Conservation (phyloP, 2,113 vertebrate genomes). For the Capreolus pygargus region DNA sequence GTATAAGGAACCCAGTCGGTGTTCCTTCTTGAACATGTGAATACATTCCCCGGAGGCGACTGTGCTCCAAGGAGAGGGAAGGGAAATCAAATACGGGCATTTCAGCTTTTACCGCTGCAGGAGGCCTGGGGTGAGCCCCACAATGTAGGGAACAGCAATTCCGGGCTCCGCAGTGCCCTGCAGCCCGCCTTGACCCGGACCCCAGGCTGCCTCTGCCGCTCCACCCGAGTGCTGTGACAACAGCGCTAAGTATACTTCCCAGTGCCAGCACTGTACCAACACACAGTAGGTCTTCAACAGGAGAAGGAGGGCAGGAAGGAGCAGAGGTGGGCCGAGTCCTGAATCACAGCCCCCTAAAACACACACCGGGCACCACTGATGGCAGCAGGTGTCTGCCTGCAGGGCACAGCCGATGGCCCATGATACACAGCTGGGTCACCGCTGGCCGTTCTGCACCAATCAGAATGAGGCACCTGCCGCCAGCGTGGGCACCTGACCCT, state of each 20-base stretch:
- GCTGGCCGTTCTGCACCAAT: neutral
- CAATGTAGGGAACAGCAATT: neutral
- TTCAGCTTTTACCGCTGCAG: neutral
- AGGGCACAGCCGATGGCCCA: neutral
- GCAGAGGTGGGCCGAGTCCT: fast-evolving
- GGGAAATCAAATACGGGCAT: conserved; percentile 7
- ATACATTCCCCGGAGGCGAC: neutral
- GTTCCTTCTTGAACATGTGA: conserved; percentile 7
- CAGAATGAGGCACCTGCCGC: neutral
- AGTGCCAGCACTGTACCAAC: fast-evolving
- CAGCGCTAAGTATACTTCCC: neutral
- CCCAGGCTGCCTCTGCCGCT: neutral
- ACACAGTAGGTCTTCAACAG: neutral
- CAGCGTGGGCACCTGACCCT: neutral
- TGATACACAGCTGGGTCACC: fast-evolving
- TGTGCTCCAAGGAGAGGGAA: neutral
- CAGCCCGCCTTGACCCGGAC: fast-evolving
- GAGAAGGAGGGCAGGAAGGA: neutral
- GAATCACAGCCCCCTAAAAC: neutral
- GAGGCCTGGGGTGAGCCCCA: neutral
- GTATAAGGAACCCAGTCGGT: neutral
- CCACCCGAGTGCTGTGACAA: fast-evolving
- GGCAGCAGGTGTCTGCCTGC: neutral
- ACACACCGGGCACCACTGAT: neutral
- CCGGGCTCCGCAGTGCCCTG: fast-evolving